Conservation (phyloP, 2,888 invertebrate species). For the Phalera bucephala region DNA sequence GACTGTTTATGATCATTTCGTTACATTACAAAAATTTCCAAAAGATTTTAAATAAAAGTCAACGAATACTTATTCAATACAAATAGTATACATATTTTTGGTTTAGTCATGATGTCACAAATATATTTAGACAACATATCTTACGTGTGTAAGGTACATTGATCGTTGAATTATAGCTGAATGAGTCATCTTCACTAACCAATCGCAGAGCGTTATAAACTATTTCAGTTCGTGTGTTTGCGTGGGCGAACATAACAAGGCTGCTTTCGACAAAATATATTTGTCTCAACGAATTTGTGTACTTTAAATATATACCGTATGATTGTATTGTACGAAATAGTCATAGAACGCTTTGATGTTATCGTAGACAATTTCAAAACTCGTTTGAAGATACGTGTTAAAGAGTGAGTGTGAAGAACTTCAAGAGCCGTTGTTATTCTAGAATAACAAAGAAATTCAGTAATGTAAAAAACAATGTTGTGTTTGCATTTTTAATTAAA, state of each 20-base stretch:
- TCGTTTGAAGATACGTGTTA: slow-evolving; percentile 2
- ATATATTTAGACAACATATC: slow-evolving; percentile 56
- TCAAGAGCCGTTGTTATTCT: no score
- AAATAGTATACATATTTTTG: no score
- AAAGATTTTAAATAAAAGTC: no score
- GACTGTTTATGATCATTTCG: no score
- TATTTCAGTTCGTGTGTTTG: slow-evolving; percentile 57
- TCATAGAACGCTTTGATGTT: not conserved
- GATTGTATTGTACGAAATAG: slow-evolving; percentile 25
- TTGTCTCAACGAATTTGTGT: slow-evolving; percentile 53
- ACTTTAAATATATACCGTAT: slow-evolving; percentile 54
- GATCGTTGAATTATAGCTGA: slow-evolving; percentile 62
- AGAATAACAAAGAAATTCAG: no score
- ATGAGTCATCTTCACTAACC: slow-evolving; percentile 63
- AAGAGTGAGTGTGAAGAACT: no score
- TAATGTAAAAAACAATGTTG: no score
- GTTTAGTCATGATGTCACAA: slow-evolving; percentile 40
- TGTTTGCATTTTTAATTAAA: no score
- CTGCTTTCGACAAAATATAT: slow-evolving; percentile 66
- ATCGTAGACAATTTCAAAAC: not conserved
- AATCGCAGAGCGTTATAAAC: slow-evolving; percentile 49
- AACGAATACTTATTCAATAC: no score
- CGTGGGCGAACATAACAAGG: slow-evolving; percentile 76
- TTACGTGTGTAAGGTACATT: slow-evolving; percentile 59
- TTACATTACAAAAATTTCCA: no score